Base-by-base conservation (phyloP, 2,797 vertebrate species). In the Platalea minor region DNA sequence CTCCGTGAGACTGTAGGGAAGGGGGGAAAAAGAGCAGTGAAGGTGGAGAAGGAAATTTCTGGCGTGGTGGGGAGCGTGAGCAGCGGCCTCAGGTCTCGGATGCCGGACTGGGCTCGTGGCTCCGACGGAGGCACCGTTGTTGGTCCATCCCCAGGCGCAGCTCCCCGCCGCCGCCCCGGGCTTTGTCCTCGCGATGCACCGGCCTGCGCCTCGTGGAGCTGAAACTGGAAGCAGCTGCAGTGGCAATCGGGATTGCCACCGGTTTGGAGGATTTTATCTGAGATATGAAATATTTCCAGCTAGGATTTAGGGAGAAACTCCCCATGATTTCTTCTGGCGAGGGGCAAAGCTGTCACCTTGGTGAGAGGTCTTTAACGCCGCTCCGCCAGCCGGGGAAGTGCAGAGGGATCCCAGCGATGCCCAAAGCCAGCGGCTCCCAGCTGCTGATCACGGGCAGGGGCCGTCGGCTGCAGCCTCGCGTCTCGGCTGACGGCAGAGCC, bases 181-280 rank as follows among this genome's bases (percentile, higher is more conserved):
- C 11, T 25, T 74, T 59, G 13, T 46, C n/a, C 61, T 46, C 1
- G 3, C 4, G 1, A 5, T 13, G 21, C 2, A 4, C 28, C 2
- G 1, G 9, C 46, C 16, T 35, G 17, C 7, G 26, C 50, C 3
- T 26, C 2, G 4, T n/a, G n/a, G 43, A 67, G 20, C 29, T 18
- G 51, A 65, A 48, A n/a, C 29, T 39, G 69, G 60, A 65, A 23
- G 11, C 1, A 2, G n/a, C 48, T 14, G 26, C 48, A 6, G 28
- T 11, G 21, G n/a, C 8, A 1, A 13, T 1, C 5, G 82, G 51
- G 41, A 13, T 65, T 57, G 63, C 9, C 33, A 11, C 21, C 4
- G 1, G 17, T 33, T 51, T 33, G 84, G 19, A 64, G 57, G 35
- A 41, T 48, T 63, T 61, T 19, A 11, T 13, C 69, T 19, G 33